A percentile compares a stretch with the other conserved stretches of the same genome.
Evolutionary conservation across 2,797 vertebrate species (phyloP).

Genomic region (Lepus oiostolus): DNA sequence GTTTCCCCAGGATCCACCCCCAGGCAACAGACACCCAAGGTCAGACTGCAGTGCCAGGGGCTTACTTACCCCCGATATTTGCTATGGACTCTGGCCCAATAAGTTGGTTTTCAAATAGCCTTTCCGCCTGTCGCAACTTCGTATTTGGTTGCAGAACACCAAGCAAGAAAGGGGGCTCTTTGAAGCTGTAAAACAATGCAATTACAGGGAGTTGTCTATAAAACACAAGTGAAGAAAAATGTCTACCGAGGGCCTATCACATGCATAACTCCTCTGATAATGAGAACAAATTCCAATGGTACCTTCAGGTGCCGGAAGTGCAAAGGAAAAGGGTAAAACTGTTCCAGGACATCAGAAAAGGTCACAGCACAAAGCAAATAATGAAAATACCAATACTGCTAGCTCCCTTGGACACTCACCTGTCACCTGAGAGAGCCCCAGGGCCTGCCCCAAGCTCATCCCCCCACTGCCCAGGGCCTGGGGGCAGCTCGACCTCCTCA

Average conservation of each 20-base stretch:
- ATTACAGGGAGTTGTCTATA: constrained; percentile 34
- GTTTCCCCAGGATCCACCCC: background rate
- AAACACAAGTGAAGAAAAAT: constrained; percentile 23
- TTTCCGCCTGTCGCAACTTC: constrained; percentile 92
- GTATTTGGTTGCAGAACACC: constrained; percentile 94
- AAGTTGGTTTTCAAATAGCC: constrained; percentile 94
- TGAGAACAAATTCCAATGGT: background rate
- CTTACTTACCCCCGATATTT: constrained; percentile 93
- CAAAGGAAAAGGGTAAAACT: background rate
- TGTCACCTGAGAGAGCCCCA: background rate
- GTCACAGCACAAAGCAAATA: background rate
- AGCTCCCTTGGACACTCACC: background rate
- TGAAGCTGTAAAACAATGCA: constrained; percentile 90
- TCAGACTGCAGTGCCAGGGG: background rate
- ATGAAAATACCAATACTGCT: background rate
- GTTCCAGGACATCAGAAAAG: background rate
- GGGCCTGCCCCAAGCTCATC: too few relatives aligned
- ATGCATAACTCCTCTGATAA: background rate
- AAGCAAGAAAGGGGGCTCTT: constrained; percentile 93
- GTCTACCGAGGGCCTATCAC: background rate
- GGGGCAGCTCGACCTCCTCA: background rate
- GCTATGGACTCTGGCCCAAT: constrained; percentile 95
- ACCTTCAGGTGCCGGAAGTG: constrained; percentile 42
- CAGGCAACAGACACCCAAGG: background rate
- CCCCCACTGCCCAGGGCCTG: background rate